A percentile compares a stretch with the other conserved stretches of the same genome.
phyloP scores from a whole-genome alignment of 2,113 vertebrate species.

The Entelurus aequoreus region DNA sequence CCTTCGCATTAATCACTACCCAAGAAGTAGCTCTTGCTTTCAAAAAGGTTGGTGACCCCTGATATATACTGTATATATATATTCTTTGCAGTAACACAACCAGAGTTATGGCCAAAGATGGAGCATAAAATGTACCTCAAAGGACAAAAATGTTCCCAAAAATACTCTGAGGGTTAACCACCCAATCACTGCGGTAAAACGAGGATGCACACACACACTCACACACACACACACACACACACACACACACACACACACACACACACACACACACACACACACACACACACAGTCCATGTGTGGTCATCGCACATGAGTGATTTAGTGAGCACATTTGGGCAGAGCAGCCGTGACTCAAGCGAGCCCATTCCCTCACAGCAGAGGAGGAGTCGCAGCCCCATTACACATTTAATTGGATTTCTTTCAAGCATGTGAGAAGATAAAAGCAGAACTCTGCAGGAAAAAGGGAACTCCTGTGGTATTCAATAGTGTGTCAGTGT shows the following conservation, averaged over 20 bases:
- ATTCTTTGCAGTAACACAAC: no score
- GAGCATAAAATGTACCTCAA: no score
- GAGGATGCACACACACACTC: not conserved
- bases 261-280: constrained; percentile 11
- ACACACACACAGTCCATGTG: constrained; percentile 24
- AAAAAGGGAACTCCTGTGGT: constrained; percentile 34
- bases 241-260: not conserved
- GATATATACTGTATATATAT: no score
- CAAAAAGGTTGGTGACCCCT: no score
- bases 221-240: constrained; percentile 4
- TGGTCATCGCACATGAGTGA: constrained; percentile 41
- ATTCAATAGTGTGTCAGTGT: not conserved
- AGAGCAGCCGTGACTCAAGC: constrained; percentile 56
- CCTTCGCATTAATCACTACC: no score
- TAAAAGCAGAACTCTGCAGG: constrained; percentile 41
- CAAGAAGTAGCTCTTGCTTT: no score
- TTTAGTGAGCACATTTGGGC: constrained; percentile 48
- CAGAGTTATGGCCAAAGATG: no score
- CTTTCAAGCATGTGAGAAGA: constrained; percentile 60
- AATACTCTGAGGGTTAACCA: not conserved
- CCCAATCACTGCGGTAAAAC: not conserved
- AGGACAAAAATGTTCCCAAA: no score
- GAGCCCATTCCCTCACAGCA: constrained; percentile 58
- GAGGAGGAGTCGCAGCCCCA: constrained; percentile 57
- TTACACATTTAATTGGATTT: constrained; percentile 68